Evolutionary conservation across 2,888 invertebrate genomes (phyloP).

Genomic region (Phorcus lineatus): DNA sequence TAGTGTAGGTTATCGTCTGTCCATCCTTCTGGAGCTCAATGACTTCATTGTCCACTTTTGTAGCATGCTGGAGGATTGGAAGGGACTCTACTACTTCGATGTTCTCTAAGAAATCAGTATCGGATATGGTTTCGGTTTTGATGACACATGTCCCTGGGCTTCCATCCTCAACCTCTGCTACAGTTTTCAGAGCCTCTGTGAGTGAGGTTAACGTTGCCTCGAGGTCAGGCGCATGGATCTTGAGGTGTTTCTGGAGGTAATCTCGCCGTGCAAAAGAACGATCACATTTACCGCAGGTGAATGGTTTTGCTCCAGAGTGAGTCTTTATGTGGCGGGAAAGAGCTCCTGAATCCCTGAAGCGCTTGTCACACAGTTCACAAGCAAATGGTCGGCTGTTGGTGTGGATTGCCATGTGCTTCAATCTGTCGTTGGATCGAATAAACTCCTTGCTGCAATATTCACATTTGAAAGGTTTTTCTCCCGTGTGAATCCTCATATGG

Average conservation of each 20-base stretch:
- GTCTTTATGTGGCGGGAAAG: background rate
- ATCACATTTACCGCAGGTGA: background rate
- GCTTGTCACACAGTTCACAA: background rate
- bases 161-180: background rate
- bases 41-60: background rate
- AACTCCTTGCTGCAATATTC: background rate
- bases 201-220: background rate
- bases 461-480: slow-evolving; percentile 4
- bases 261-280: background rate
- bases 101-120: background rate
- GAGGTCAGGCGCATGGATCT: background rate
- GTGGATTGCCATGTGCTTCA: background rate
- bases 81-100: background rate
- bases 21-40: background rate
- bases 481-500: background rate
- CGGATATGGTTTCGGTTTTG: background rate
- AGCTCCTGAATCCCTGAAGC: slow-evolving; percentile 5
- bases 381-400: slow-evolving; percentile 4
- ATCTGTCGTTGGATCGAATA: background rate
- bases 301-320: background rate
- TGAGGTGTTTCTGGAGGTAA: slow-evolving; percentile 16
- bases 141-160: background rate
- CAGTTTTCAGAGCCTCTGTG: background rate
- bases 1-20: slow-evolving; percentile 6
- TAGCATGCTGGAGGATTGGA: background rate